Percentiles rank a stretch among this genome's conserved stretches.
These are phyloP conservation scores for Tapera naevia DNA, from an alignment of 2,797 vertebrate genomes.

Conservation along the genomic window DNA sequence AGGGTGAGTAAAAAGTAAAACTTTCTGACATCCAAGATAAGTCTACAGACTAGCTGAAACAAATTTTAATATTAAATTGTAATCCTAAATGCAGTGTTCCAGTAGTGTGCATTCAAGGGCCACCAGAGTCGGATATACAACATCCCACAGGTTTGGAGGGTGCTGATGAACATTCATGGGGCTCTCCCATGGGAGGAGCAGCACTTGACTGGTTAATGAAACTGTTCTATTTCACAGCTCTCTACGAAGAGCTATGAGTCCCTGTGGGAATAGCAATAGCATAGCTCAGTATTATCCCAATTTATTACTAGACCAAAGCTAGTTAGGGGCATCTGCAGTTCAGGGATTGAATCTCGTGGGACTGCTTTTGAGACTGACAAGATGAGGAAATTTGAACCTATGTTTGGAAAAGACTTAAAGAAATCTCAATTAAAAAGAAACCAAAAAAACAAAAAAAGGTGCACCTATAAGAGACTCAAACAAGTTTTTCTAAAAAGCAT, in stretches of 20 bases:
- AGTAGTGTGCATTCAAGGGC: neutral
- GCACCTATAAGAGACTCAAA: neutral
- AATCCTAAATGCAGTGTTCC: neutral
- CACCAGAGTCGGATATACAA: neutral
- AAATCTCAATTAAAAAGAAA: neutral
- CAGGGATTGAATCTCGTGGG: neutral
- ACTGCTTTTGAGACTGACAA: neutral
- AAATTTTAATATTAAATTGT: neutral
- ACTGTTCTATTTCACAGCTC: neutral
- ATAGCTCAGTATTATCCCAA: neutral
- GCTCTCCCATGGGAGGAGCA: neutral
- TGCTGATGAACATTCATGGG: neutral
- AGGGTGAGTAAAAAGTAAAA: neutral
- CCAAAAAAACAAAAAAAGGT: neutral
- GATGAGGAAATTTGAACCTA: neutral
- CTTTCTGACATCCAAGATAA: neutral
- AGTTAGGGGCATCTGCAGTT: neutral
- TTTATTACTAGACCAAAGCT: neutral
- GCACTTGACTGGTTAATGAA: neutral
- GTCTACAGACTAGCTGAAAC: neutral
- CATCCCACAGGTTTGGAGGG: neutral
- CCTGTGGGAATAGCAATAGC: neutral
- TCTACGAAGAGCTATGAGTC: neutral
- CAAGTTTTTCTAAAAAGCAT: accelerated
- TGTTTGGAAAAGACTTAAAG: neutral